A percentile compares a stretch with the other conserved stretches of the same genome.
Evolutionary conservation across 2,797 vertebrate species (phyloP).

Genomic region (Pseudochromis fuscus): DNA sequence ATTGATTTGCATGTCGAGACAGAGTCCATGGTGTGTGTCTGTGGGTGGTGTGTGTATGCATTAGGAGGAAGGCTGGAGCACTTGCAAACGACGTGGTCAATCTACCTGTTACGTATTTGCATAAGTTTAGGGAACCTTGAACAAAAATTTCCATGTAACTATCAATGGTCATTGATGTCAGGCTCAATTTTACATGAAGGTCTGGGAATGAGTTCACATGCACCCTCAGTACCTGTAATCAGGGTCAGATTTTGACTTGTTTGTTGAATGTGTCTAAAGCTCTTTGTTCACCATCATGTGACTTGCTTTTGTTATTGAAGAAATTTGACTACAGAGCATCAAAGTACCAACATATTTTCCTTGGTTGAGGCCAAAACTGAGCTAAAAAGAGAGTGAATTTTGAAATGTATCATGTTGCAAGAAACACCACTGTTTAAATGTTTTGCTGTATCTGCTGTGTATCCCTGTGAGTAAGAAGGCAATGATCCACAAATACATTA

Average conservation of each 20-base stretch:
- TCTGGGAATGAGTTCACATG: background rate
- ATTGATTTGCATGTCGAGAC: conserved; percentile 72
- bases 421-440: no score
- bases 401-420: no score
- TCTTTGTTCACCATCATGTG: no score
- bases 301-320: no score
- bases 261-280: no score
- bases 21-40: conserved; percentile 1
- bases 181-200: background rate
- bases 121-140: conserved; percentile 75
- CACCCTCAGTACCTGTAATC: background rate
- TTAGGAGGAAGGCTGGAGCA: conserved; percentile 18
- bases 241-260: no score
- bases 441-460: no score
- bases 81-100: conserved; percentile 71
- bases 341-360: no score
- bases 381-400: background rate
- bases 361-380: background rate
- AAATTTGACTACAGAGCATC: background rate
- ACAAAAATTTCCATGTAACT: conserved; percentile 8
- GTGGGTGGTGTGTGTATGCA: background rate
- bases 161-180: conserved; percentile 21
- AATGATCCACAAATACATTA: no score
- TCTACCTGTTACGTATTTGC: conserved; percentile 78
- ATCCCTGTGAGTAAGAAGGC: no score